Conservation (phyloP, 2,113 vertebrate genomes). For the Trichomycterus rosablanca region DNA sequence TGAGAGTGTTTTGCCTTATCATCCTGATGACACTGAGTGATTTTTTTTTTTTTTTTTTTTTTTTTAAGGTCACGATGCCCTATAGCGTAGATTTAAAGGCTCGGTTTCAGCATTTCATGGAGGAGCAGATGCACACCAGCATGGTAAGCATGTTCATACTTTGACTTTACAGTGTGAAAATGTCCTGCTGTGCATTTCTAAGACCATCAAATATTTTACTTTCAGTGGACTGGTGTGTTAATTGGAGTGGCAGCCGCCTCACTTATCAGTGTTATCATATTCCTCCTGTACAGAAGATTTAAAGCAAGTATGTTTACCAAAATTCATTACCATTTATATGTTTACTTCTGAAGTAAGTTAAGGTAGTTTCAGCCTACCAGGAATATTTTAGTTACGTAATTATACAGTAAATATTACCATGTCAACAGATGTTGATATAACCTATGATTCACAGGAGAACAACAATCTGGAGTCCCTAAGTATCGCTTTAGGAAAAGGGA, state of each 20-base stretch:
- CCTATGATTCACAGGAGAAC: slow-evolving; percentile 67
- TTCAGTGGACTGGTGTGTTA: slow-evolving; percentile 74
- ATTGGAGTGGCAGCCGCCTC: slow-evolving; percentile 68
- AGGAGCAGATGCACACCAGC: slow-evolving; percentile 71
- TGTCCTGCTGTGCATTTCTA: neutral
- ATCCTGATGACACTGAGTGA: neutral
- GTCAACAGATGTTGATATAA: too few relatives aligned
- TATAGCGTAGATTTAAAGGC: slow-evolving; percentile 53
- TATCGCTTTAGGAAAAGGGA: slow-evolving; percentile 91
- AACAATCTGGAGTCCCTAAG: slow-evolving; percentile 68
- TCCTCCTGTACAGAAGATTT: slow-evolving; percentile 72
- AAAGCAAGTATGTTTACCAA: slow-evolving; percentile 70
- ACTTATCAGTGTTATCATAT: slow-evolving; percentile 64
- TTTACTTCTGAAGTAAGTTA: too few relatives aligned
- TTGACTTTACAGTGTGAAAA: neutral
- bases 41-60: too few relatives aligned
- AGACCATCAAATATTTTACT: slow-evolving; percentile 21
- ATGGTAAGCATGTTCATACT: slow-evolving; percentile 66
- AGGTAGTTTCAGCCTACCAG: too few relatives aligned
- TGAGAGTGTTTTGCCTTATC: neutral
- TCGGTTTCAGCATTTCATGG: slow-evolving; percentile 69
- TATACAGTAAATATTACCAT: too few relatives aligned
- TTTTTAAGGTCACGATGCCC: slow-evolving; percentile 49
- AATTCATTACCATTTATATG: neutral
- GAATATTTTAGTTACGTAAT: too few relatives aligned